Evolutionary conservation across 2,797 vertebrate genomes (phyloP), one percentile per base, ranked within the genome.

Genomic region (Loriculus beryllinus): DNA sequence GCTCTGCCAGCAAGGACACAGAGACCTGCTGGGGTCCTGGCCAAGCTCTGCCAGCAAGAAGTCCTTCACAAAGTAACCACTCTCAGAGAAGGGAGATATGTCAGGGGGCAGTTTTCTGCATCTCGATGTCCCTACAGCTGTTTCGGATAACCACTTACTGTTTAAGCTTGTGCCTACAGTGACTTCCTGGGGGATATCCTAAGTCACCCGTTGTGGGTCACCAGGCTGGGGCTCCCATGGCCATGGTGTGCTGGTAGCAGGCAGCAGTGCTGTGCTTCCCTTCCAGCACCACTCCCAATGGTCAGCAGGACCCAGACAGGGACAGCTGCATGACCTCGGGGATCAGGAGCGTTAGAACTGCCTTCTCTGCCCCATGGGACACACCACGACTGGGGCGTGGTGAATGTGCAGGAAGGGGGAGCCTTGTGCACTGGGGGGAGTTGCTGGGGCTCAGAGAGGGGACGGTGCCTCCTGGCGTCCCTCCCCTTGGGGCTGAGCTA

Each of bases 311-410:
- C 13, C 72, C 47, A 16, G 33, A 14, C 68, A 8, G 23, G 48
- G 45, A 25, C 0, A 7, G 51, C 16, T 6, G 14, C 1, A 5
- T 1, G 14, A 10, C 1, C 39, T 16, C 29, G 10, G 45, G n/a
- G 54, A n/a, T 22, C 22, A 35, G n/a, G 22, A 57, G 54, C 9
- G 2, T 35, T 35, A 25, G 21, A 57, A 35, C 54, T 23, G 20
- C 48, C 19, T 1, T 15, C 42, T 39, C 60, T 14, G 9, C 1
- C 68, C 22, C 45, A 1, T 0, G 57, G 42, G 56, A 48, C 13
- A 11, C 9, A 8, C 35, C 5, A 1, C 0, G 4, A 15, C 3
- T 3, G 37, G 37, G 29, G 59, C 33, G 14, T 3, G 71, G 2
- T 0, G 8, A 29, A 1, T 21, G 31, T 4, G 15, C 14, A 31